Evolutionary conservation across 2,113 vertebrate genomes (phyloP).

Genomic region (Scomber japonicus): DNA sequence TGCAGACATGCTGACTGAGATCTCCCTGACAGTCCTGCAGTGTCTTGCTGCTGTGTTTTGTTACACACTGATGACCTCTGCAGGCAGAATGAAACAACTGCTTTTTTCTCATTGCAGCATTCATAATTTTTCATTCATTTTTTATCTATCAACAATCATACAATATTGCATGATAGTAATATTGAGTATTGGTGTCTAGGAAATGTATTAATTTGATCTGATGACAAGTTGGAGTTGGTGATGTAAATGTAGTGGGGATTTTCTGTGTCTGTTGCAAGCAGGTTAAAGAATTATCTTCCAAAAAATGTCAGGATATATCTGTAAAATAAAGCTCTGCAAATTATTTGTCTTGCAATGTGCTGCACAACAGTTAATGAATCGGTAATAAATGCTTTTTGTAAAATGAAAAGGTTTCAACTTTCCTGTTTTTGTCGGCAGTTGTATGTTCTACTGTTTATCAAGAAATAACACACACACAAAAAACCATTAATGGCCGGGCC

Average conservation of each 20-base stretch:
- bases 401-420: background rate
- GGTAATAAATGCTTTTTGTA: background rate
- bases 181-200: background rate
- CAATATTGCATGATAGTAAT: background rate
- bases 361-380: background rate
- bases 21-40: background rate
- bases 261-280: no score
- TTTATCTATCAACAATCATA: background rate
- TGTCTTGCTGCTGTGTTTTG: background rate
- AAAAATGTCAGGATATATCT: no score
- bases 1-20: background rate
- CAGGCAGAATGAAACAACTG: slow-evolving; percentile 24
- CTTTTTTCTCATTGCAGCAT: background rate
- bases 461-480: background rate
- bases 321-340: no score
- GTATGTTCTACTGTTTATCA: background rate
- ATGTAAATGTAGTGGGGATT: background rate
- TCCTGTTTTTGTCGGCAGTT: background rate
- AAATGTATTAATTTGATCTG: background rate
- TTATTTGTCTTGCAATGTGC: background rate
- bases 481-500: background rate
- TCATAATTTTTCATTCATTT: background rate
- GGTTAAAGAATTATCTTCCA: no score
- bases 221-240: background rate
- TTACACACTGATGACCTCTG: slow-evolving; percentile 63